Evolutionary conservation across 1,140 invertebrate species (phyloP).

Genomic region (Vanessa atalanta): DNA sequence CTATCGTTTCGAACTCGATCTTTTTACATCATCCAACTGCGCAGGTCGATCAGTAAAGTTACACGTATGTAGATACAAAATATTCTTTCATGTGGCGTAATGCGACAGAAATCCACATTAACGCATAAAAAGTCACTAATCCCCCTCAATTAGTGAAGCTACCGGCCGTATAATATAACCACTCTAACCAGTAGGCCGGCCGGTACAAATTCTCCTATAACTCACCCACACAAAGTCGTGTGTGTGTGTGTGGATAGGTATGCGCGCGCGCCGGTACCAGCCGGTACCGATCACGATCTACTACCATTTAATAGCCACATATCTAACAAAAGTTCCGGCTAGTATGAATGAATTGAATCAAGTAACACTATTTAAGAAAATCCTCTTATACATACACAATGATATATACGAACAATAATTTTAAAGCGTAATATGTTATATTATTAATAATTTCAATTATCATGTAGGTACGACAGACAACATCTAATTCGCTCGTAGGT

Average conservation of each 20-base stretch:
- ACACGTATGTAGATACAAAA: neutral
- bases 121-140: neutral
- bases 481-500: too few relatives aligned
- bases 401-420: too few relatives aligned
- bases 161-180: neutral
- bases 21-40: too few relatives aligned
- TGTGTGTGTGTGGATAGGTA: slow-evolving; percentile 4
- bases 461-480: too few relatives aligned
- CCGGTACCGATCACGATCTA: slow-evolving; percentile 25
- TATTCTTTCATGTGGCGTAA: neutral
- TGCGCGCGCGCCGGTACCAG: slow-evolving; percentile 28
- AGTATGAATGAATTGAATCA: slow-evolving; percentile 6
- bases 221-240: neutral
- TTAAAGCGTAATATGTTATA: too few relatives aligned
- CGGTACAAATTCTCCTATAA: neutral
- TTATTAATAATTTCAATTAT: too few relatives aligned
- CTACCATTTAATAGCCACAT: slow-evolving; percentile 6
- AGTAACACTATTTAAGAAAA: neutral
- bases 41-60: neutral
- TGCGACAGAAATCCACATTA: neutral
- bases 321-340: slow-evolving; percentile 21
- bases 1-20: too few relatives aligned
- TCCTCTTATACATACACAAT: too few relatives aligned
- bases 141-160: neutral
- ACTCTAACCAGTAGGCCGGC: too few relatives aligned